Conservation (phyloP, 2,797 vertebrate genomes). For the Caiman crocodilus region DNA sequence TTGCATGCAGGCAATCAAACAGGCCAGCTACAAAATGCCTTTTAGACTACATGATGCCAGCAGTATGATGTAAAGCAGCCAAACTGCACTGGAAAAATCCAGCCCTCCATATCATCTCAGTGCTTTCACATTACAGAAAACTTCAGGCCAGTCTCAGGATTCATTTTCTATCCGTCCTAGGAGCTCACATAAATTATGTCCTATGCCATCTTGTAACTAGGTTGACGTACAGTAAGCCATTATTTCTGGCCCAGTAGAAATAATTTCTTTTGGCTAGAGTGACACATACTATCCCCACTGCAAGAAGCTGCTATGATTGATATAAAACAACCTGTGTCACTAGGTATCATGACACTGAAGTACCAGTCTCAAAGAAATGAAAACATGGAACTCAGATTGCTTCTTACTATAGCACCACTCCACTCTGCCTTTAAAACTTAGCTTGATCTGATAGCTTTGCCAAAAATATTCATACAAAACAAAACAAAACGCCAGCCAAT, state of each 20-base stretch:
- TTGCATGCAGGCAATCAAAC: background rate
- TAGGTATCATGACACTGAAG: background rate
- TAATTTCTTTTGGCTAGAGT: background rate
- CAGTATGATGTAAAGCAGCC: background rate
- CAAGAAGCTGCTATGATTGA: background rate
- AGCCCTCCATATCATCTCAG: background rate
- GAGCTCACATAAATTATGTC: background rate
- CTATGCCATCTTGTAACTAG: background rate
- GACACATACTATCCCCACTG: background rate
- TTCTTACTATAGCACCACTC: background rate
- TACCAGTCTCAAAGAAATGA: background rate
- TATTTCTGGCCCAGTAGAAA: slow-evolving; percentile 17
- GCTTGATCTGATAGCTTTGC: background rate
- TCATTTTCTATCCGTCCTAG: slow-evolving; percentile 4
- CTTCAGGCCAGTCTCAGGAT: background rate
- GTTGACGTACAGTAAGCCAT: background rate
- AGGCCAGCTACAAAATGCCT: background rate
- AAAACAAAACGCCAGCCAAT: background rate
- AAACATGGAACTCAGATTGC: background rate
- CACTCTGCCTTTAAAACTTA: background rate
- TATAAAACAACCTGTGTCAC: background rate
- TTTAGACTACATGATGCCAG: background rate
- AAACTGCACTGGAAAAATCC: background rate
- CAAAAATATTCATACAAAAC: background rate
- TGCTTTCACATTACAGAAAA: background rate